Evolutionary conservation across 2,113 vertebrate genomes (phyloP).

Genomic region (Chloropsis hardwickii): DNA sequence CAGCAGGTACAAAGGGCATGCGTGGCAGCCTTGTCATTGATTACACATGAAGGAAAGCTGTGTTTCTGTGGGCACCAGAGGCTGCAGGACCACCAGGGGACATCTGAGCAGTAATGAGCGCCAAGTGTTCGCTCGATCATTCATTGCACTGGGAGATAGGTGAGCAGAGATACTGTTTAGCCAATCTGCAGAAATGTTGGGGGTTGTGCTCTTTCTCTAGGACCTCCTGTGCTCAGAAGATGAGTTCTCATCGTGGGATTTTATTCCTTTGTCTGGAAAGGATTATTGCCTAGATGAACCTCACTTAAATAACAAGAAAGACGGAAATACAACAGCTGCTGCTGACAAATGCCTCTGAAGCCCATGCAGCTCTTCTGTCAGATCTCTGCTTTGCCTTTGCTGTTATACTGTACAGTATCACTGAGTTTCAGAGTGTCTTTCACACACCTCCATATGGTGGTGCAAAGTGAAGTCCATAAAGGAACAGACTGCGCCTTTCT

Average conservation of each 20-base stretch:
- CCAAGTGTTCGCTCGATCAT: not conserved
- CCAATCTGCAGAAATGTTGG: not conserved
- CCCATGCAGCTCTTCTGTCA: not conserved
- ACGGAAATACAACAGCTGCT: not conserved
- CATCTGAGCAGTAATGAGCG: not conserved
- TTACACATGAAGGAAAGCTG: not conserved
- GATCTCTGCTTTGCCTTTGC: slow-evolving; percentile 17
- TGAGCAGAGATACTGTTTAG: not conserved
- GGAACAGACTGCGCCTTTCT: not conserved
- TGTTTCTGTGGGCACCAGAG: not conserved
- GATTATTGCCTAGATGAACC: slow-evolving; percentile 11
- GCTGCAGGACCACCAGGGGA: not conserved
- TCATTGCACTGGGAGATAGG: not conserved
- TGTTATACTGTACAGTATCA: not conserved
- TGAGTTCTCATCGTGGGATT: not conserved
- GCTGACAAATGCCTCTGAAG: slow-evolving; percentile 24
- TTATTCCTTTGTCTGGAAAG: not conserved
- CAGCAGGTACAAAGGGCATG: not conserved
- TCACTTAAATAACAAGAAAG: slow-evolving; percentile 3
- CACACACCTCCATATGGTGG: not conserved
- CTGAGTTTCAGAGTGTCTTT: not conserved
- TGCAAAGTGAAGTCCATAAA: slow-evolving; percentile 13
- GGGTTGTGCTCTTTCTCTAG: not conserved
- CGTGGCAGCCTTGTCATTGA: not conserved
- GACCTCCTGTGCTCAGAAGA: not conserved